Evolutionary conservation across 2,113 vertebrate genomes (phyloP).

Genomic region (Solenodon paradoxus): DNA sequence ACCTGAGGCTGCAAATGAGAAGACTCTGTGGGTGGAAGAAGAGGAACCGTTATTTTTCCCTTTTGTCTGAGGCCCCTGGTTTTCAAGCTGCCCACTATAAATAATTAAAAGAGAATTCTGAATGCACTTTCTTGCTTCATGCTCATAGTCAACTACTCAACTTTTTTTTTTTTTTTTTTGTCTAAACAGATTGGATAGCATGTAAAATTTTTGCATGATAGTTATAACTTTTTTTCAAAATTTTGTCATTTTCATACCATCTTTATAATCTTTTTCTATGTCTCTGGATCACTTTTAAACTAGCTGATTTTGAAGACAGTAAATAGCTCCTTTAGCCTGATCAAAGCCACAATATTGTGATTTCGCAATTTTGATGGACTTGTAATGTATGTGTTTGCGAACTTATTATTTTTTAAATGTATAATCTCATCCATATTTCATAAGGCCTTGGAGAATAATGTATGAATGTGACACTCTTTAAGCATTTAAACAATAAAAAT

Average conservation of each 20-base stretch:
- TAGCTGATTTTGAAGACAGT: background rate
- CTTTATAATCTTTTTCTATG: background rate
- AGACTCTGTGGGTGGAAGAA: background rate
- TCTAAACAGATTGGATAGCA: background rate
- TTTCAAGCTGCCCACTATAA: background rate
- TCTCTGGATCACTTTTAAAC: background rate
- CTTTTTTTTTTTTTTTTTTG: background rate
- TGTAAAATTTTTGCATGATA: background rate
- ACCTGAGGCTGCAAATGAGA: constrained; percentile 38
- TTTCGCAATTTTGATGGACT: background rate
- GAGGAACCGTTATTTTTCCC: background rate
- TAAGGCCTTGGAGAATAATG: background rate
- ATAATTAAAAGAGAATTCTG: constrained; percentile 30
- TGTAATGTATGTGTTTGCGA: background rate
- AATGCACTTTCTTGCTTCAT: background rate
- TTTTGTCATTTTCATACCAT: background rate
- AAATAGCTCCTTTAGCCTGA: background rate
- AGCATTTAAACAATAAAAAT: no score
- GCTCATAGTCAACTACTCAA: background rate
- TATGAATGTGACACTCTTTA: background rate
- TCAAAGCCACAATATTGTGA: background rate
- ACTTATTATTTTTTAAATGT: background rate
- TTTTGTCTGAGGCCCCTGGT: background rate
- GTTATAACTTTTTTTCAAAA: background rate
- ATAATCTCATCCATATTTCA: background rate